Base-by-base conservation (phyloP, 2,888 invertebrate genomes). In the Theretra japonica region DNA sequence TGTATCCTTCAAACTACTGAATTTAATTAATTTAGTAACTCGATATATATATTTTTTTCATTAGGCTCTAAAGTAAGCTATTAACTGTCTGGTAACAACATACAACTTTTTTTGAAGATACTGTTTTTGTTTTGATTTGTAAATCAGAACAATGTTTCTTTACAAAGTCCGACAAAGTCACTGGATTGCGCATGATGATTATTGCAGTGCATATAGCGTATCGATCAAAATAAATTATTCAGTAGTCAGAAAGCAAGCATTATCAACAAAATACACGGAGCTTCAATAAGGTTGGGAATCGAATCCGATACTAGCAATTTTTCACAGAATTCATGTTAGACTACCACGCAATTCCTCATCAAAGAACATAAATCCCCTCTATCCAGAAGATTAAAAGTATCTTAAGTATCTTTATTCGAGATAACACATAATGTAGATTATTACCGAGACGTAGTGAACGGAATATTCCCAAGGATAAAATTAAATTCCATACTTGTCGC, bases 401-500 rank as follows among this genome's bases (percentile, higher is more conserved):
- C 21, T 60, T 48, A 7, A 21, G 33, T 62, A 62, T 41, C 21
- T 60, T 48, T 70, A 50, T 48, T n/a, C 25, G 6, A 25, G 25
- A 15, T 25, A n/a, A 30, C n/a, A 17, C 30, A 70, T 53, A 30
- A 62, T 62, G 50, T 53, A 53, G 48, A 60, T 53, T 53, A 48
- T 70, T 57, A 53, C 28, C 23, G 62, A 33, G 62, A 56, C 23
- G 33, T 65, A 65, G 56, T 65, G 70, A 65, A 53, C 70, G 41
- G 70, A 65, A 65, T 53, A 65, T 71, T 62, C 79, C 79, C 83
- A 76, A 81, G 77, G 81, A 82, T 77, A 79, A 85, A 88, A 89
- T 88, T 86, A 88, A 88, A 88, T 88, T 88, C 88, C 86, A 82
- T 82, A 82, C 84, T 85, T 84, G 83, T 83, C 82, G 80, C 80